Base-by-base conservation (phyloP, 2,888 invertebrate species). In the Sisyra nigra region DNA sequence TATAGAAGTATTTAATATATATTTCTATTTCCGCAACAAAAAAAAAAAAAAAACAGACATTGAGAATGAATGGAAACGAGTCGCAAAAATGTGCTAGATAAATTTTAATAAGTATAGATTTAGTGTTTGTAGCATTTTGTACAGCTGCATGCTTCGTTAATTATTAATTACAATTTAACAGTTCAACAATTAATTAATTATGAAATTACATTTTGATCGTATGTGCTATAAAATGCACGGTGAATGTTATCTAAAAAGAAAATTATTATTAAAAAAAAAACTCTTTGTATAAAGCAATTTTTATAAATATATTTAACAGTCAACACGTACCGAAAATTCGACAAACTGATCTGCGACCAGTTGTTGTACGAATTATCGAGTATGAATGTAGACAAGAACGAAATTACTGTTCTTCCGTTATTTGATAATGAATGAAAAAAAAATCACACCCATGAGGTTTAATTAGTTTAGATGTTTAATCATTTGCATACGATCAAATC, bases 81-180 rank as follows among this genome's bases (percentile, higher is more conserved):
- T 31, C 30, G 14, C 19, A 31, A 31, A 40, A 31, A 30, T 40
- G 40, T 31, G 29, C 29, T 29, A 40, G 29, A 31, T 30, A 39
- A 40, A 31, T 37, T 40, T 40, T 40, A 40, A 30, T 40, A 40
- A 31, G 40, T 40, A 40, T 40, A 42, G 51, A 58, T 57, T 58
- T 60, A 60, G 57, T 60, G 58, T 60, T 58, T 54, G 52, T 55
- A 58, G 58, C 58, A 58, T 61, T 61, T 60, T 61, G 61, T 61
- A 61, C 60, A 61, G 60, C 57, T 58, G 58, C 60, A 60, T 59
- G 60, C 60, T 60, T 58, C 54, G 56, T 58, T 45, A 44, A 38
- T 46, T 34, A 46, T 57, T 52, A 55, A 51, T 30, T 30, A 30
- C 10, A 32, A 40, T 35, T 35, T 24, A 42, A 35, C 17, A 35